Percentiles rank a stretch among this genome's conserved stretches.
phyloP scores from a whole-genome alignment of 2,888 invertebrate species.

The Leucophenga montana region DNA sequence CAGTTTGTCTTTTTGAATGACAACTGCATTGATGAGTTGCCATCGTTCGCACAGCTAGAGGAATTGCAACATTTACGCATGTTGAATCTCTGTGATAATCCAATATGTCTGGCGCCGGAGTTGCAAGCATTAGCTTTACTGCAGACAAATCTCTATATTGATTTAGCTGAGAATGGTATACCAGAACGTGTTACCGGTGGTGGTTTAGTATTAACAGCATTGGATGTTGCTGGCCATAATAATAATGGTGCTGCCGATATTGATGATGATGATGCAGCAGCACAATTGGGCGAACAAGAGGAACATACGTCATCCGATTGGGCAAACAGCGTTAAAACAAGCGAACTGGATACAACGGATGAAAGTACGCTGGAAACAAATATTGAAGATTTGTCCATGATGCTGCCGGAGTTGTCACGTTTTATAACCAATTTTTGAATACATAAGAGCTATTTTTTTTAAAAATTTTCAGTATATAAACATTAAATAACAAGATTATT shows the following conservation, averaged over 20 bases:
- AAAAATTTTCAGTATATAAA: background rate
- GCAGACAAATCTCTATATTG: constrained; percentile 52
- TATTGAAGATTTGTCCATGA: constrained; percentile 77
- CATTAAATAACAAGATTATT: background rate
- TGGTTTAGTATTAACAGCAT: background rate
- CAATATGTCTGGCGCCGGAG: constrained; percentile 64
- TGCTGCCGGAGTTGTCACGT: constrained; percentile 77
- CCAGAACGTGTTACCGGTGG: background rate
- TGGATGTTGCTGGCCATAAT: constrained; percentile 26
- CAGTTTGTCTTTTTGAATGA: constrained; percentile 76
- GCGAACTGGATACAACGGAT: constrained; percentile 77
- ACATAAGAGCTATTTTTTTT: background rate
- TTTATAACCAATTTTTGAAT: constrained; percentile 75
- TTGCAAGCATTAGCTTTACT: constrained; percentile 46
- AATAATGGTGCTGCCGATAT: constrained; percentile 37
- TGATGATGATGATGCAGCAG: too few relatives aligned
- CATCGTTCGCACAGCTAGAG: constrained; percentile 46
- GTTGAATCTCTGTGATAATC: constrained; percentile 76
- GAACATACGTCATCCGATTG: constrained; percentile 75
- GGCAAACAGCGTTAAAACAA: constrained; percentile 78
- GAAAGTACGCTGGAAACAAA: constrained; percentile 77
- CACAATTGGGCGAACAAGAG: constrained; percentile 34
- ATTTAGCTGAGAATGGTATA: constrained; percentile 29
- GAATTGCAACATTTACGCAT: constrained; percentile 73
- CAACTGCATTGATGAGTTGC: constrained; percentile 70